Percentiles rank a stretch among this genome's conserved stretches.
These are phyloP conservation scores for Pteruthius melanotis DNA, from an alignment of 2,113 vertebrate species.

Conservation along the genomic window DNA sequence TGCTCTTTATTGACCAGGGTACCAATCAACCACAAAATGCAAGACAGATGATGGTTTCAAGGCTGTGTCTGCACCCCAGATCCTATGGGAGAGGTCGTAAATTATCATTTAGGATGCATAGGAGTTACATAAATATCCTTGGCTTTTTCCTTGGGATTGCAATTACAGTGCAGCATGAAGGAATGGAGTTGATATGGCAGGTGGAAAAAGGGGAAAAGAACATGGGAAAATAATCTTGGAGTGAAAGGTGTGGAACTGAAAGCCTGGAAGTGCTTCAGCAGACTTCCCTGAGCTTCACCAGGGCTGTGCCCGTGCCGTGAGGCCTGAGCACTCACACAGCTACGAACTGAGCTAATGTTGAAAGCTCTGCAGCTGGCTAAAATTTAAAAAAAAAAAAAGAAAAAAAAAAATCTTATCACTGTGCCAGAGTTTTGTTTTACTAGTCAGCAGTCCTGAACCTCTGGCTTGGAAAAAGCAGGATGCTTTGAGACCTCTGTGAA, in stretches of 20 bases:
- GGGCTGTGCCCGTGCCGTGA: rapidly evolving
- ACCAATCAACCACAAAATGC: neutral
- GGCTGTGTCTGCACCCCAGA: neutral
- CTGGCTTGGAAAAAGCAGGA: neutral
- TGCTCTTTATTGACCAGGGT: neutral
- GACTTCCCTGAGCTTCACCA: neutral
- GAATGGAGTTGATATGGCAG: neutral
- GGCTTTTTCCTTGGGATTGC: neutral
- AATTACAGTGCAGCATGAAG: neutral
- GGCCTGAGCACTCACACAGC: neutral
- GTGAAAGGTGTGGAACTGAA: neutral
- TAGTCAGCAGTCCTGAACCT: neutral
- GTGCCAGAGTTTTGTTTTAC: neutral
- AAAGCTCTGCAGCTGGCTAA: neutral
- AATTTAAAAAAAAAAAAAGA: neutral
- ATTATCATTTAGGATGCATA: neutral
- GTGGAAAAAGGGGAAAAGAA: neutral
- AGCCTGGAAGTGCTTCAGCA: neutral
- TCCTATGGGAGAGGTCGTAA: neutral
- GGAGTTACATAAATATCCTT: neutral
- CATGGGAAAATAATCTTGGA: neutral
- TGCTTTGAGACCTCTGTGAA: neutral
- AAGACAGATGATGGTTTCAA: neutral
- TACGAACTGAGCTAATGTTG: neutral
- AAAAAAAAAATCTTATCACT: neutral